Conservation (phyloP, 30 jellyfish, hydroid and myxozoan genomes). For the Catostylus mosaicus region DNA sequence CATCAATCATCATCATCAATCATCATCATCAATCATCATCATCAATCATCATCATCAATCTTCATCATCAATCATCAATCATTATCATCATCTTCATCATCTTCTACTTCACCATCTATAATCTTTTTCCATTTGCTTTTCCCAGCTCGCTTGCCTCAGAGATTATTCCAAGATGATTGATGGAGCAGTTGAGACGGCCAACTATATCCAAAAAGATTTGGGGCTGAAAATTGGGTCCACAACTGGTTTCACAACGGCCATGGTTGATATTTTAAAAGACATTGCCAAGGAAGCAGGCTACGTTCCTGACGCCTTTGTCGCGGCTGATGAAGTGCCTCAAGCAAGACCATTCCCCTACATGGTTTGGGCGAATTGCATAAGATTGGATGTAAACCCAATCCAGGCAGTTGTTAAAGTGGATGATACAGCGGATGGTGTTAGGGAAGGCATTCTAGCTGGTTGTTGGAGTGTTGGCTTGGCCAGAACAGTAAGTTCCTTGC, state of each 20-base stretch:
- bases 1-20: not conserved
- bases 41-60: not conserved
- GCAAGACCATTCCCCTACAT: slow-evolving; percentile 95
- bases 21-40: not conserved
- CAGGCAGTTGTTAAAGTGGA: slow-evolving; percentile 97
- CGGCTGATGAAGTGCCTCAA: slow-evolving; percentile 98
- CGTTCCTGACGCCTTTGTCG: slow-evolving; percentile 88
- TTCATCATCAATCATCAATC: not conserved
- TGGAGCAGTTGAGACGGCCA: slow-evolving; percentile 94
- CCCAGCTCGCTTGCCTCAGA: slow-evolving; percentile 75
- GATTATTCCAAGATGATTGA: slow-evolving; percentile 90
- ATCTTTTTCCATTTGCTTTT: not conserved
- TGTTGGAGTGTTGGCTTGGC: slow-evolving; percentile 99
- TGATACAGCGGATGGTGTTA: slow-evolving; percentile 97
- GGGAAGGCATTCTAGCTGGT: slow-evolving; percentile 96
- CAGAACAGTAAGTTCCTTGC: slow-evolving; percentile 74
- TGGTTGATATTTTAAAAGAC: slow-evolving; percentile 78
- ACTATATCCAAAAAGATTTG: slow-evolving; percentile 71
- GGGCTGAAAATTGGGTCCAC: slow-evolving; percentile 89
- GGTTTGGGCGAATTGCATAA: slow-evolving; percentile 92
- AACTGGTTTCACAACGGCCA: slow-evolving; percentile 91
- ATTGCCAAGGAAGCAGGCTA: slow-evolving; percentile 84
- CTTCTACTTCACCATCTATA: not conserved
- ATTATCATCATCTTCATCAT: too few relatives aligned
- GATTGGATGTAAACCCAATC: slow-evolving; percentile 90